Evolutionary conservation across 1,140 invertebrate species (phyloP), one percentile per base, ranked within the genome.

Genomic region (Cataglyphis hispanica): DNA sequence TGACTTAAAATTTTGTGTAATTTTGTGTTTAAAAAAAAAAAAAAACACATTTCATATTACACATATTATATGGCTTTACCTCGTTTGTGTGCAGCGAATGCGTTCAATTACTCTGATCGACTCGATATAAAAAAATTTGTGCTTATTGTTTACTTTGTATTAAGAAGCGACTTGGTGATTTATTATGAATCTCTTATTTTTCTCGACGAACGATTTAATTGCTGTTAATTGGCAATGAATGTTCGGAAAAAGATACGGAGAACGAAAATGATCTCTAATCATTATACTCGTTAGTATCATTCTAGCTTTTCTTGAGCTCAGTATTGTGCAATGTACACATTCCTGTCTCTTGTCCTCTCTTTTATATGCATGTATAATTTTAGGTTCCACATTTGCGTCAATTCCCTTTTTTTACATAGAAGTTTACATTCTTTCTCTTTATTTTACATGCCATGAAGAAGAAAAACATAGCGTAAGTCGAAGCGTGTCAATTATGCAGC

Each of bases 301-400:
- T 74, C 78, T 53, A 63, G 64, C 67, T 80, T 13, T 69, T 11
- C 16, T 89, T 81, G 87, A 91, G 27, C 81, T 91, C 90, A 93
- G 90, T 94, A 95, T 93, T 93, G 93, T 95, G 93, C 94, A 95
- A 94, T 93, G 91, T 92, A 93, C 91, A 93, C 93, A 94, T 94
- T 95, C 92, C 94, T 89, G 91, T 86, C 90, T 46, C 31, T 11
- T 91, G 13, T 58, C 60, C 74, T 72, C 84, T 87, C 61, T 75
- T 25, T 87, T 34, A 11, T 66, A n/a, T 74, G 63, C 37, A 80
- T 43, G n/a, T 86, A 76, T 72, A 43, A 84, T 67, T 78, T 85
- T 74, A 85, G 56, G 19, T 85, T 85, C 34, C 16, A 81, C 37
- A 83, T 50, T 86, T 86, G 70, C 19, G 25, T 69, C n/a, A 37